Evolutionary conservation across 1,140 invertebrate genomes (phyloP), one percentile per base, ranked within the genome.

Genomic region (Oryctes rhinoceros): DNA sequence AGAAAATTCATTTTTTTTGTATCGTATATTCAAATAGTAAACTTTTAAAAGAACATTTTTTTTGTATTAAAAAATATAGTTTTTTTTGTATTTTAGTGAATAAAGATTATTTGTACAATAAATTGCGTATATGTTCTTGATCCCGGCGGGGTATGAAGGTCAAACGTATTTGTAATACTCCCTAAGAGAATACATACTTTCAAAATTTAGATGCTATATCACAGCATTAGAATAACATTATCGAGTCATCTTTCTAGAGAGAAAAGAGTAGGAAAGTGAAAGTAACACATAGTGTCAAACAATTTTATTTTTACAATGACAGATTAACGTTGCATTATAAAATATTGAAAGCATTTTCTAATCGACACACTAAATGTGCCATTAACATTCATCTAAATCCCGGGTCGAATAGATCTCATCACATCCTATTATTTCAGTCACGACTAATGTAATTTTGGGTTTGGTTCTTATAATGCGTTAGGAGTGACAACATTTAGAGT

Each of bases 391-490:
- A 15, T 15, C 13, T 18, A 53, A 18, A 15, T 53, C 13, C 13
- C 13, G n/a, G n/a, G n/a, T 13, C 7, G 13, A 11, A 53, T 53
- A 7, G 9, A 53, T 53, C 11, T 13, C n/a, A 53, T 53, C 11
- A 13, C 13, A 15, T 53, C 9, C 49, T 53, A 53, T 53, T 53
- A 53, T 10, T 53, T 53, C 13, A 53, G 49, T 53, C 49, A 53
- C 49, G 49, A 53, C 49, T 53, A 53, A 53, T 53, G n/a, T 53
- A 53, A 53, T 53, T 53, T 53, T 18, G 49, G n/a, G n/a, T 53
- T 53, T 4, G n/a, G 11, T 18, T 53, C 49, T 53, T 18, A 9
- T 15, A 48, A 48, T 10, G 13, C 49, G 49, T 53, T 53, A 53
- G 49, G 11, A 53, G 49, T 53, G n/a, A 53, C 49, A 53, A 53